Conservation (phyloP, 1,140 invertebrate genomes). For the Drosophila pruinosa region DNA sequence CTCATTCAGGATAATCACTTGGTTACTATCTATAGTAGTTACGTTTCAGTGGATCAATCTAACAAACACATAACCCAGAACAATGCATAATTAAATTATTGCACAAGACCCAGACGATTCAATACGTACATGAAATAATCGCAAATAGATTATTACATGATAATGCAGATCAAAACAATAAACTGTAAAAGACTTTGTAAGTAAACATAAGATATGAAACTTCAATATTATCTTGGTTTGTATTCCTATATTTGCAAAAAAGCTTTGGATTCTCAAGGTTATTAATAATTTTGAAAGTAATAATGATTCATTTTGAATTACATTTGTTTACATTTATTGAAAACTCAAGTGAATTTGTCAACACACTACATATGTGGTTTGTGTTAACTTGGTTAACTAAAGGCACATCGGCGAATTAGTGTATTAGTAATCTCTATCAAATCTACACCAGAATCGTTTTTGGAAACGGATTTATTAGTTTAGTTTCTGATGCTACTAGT, state of each 20-base stretch:
- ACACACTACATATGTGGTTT: background rate
- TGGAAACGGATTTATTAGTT: slow-evolving; percentile 40
- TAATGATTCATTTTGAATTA: background rate
- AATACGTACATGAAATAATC: slow-evolving; percentile 26
- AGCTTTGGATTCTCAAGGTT: background rate
- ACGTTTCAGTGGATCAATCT: background rate
- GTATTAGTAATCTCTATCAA: slow-evolving; percentile 15
- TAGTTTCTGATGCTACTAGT: slow-evolving; percentile 25
- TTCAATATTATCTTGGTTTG: too few relatives aligned
- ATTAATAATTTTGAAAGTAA: slow-evolving; percentile 10
- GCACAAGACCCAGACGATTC: slow-evolving; percentile 23
- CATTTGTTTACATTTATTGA: background rate
- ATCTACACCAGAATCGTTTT: slow-evolving; percentile 24
- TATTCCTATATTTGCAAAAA: background rate
- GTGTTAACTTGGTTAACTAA: slow-evolving; percentile 20
- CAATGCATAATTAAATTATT: background rate
- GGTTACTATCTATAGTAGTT: slow-evolving; percentile 10
- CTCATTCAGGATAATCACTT: slow-evolving; percentile 8
- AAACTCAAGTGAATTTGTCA: background rate
- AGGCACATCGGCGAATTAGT: slow-evolving; percentile 25
- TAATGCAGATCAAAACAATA: slow-evolving; percentile 51
- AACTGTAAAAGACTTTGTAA: slow-evolving; percentile 41
- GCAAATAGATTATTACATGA: slow-evolving; percentile 37
- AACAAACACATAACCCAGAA: slow-evolving; percentile 1
- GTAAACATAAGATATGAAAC: background rate